Percentiles rank a stretch among this genome's conserved stretches.
Evolutionary conservation across 2,888 invertebrate species (phyloP).

Genomic region (Drosophila borealis): DNA sequence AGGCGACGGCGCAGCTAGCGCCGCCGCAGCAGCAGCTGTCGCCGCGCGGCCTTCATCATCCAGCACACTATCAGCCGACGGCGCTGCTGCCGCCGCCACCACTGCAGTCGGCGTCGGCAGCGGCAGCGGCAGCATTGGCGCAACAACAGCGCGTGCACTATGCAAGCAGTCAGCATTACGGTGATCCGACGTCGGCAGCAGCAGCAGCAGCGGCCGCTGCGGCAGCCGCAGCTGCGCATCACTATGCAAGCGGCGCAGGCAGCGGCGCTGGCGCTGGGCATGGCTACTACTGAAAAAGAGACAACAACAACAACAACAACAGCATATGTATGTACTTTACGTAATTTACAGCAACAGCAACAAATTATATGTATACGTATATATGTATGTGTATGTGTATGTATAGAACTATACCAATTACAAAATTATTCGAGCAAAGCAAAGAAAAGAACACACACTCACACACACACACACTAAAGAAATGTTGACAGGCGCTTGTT

Average conservation of each 20-base stretch:
- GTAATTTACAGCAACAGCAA: slow-evolving; percentile 3
- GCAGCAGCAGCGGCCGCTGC: slow-evolving; percentile 48
- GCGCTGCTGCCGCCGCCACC: slow-evolving; percentile 63
- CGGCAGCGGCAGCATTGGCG: slow-evolving; percentile 11
- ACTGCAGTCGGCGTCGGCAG: slow-evolving; percentile 47
- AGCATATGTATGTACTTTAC: neutral
- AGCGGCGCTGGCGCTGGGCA: slow-evolving; percentile 40
- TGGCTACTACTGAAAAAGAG: slow-evolving; percentile 59
- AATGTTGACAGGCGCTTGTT: slow-evolving; percentile 1
- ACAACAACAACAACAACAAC: slow-evolving; percentile 5
- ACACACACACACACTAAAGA: neutral
- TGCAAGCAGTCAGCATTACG: slow-evolving; percentile 41
- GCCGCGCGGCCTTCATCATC: slow-evolving; percentile 43
- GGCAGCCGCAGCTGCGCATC: slow-evolving; percentile 48
- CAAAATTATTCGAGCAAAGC: slow-evolving; percentile 17
- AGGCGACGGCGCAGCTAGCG: slow-evolving; percentile 18
- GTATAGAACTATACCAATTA: slow-evolving; percentile 17
- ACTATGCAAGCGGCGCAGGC: slow-evolving; percentile 43
- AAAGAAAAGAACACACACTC: slow-evolving; percentile 2
- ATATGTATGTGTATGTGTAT: slow-evolving; percentile 24
- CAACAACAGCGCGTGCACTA: slow-evolving; percentile 51
- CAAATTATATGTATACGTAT: slow-evolving; percentile 12
- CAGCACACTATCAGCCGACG: slow-evolving; percentile 51
- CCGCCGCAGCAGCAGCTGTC: slow-evolving; percentile 27
- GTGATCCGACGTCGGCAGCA: slow-evolving; percentile 39